These are phyloP conservation scores for Alitta virens DNA, from an alignment of 2,888 invertebrate genomes.

Conservation along the genomic window DNA sequence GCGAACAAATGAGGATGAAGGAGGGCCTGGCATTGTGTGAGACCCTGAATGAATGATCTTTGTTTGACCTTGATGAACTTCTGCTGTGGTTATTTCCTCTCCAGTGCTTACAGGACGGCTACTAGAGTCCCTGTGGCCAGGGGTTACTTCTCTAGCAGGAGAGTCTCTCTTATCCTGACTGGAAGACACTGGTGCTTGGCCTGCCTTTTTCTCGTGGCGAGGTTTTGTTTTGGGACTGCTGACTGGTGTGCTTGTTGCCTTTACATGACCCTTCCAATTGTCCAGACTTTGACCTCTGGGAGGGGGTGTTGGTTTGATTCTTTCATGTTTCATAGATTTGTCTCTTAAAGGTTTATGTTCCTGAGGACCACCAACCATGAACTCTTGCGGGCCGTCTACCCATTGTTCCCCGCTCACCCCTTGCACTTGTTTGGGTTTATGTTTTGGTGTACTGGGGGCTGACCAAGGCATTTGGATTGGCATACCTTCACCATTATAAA, in stretches of 20 bases:
- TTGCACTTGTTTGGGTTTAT: constrained; percentile 49
- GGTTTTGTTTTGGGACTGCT: not conserved
- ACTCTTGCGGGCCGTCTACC: constrained; percentile 51
- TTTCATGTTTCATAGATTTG: not conserved
- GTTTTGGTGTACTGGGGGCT: constrained; percentile 72
- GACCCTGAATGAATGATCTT: not conserved
- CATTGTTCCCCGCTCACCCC: constrained; percentile 53
- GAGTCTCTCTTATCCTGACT: not conserved
- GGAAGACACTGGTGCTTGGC: not conserved
- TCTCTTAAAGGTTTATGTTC: not conserved
- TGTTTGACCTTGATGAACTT: not conserved
- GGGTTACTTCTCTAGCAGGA: not conserved
- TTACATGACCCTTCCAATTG: not conserved
- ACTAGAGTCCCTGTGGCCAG: not conserved
- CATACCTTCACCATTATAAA: constrained; percentile 4
- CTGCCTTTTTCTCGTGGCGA: not conserved
- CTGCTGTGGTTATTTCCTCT: not conserved
- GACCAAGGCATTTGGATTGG: constrained; percentile 25
- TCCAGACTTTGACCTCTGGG: constrained; percentile 7
- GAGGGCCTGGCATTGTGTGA: constrained; percentile 1
- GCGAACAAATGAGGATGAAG: constrained; percentile 46
- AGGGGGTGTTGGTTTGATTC: constrained; percentile 14
- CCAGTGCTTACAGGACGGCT: constrained; percentile 4
- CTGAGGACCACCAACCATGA: constrained; percentile 6
- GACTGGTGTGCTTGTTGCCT: not conserved